These are phyloP conservation scores for Chydorus sphaericus DNA, from an alignment of 2,888 invertebrate species.

Conservation along the genomic window DNA sequence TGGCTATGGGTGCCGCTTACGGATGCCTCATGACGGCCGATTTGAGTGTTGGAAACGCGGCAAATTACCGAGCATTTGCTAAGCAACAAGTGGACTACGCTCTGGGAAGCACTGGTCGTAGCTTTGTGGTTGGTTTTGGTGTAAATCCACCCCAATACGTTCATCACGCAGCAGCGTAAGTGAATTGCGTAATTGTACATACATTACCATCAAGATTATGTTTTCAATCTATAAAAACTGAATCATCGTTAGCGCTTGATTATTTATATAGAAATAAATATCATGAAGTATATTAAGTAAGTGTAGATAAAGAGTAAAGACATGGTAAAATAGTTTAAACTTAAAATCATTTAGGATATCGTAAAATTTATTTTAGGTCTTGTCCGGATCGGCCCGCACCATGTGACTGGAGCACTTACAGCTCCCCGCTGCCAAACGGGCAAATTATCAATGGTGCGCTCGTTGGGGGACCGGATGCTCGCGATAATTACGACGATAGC, in stretches of 20 bases:
- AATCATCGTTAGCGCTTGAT: no score
- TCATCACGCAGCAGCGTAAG: constrained; percentile 33
- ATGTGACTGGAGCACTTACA: constrained; percentile 31
- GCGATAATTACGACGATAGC: constrained; percentile 36
- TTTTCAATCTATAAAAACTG: no score
- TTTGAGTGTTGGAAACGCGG: constrained; percentile 24
- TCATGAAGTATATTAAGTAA: no score
- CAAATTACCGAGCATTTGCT: constrained; percentile 7
- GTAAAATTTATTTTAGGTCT: no score
- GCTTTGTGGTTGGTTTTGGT: constrained; percentile 13
- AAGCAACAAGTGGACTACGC: constrained; percentile 13
- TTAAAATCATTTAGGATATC: no score
- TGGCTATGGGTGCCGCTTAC: constrained; percentile 40
- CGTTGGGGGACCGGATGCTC: constrained; percentile 37
- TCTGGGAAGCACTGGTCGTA: constrained; percentile 12
- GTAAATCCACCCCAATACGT: constrained; percentile 9
- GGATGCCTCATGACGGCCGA: constrained; percentile 33
- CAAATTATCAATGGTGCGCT: constrained; percentile 11
- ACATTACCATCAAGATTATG: no score
- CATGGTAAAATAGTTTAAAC: no score
- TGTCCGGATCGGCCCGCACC: constrained; percentile 35
- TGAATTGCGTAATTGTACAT: no score
- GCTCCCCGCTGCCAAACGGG: constrained; percentile 6
- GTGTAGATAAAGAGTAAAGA: no score
- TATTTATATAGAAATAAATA: no score